Percentiles rank a stretch among this genome's conserved stretches.
These are phyloP conservation scores for Belonocnema kinseyi DNA, from an alignment of 1,140 invertebrate species.

Conservation along the genomic window DNA sequence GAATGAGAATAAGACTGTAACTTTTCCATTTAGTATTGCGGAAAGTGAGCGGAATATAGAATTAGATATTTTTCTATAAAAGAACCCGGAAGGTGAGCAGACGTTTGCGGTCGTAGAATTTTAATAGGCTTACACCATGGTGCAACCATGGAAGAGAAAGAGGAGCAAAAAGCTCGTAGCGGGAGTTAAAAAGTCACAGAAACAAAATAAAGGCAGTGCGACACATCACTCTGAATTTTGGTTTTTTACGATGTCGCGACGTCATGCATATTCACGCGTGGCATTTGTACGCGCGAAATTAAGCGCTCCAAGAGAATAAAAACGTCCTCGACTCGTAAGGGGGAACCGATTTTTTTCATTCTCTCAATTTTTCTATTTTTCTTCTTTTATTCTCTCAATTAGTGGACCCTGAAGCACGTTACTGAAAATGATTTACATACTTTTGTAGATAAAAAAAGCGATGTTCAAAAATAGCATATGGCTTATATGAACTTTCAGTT, in stretches of 20 bases:
- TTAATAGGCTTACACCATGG: slow-evolving; percentile 47
- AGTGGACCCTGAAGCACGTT: neutral
- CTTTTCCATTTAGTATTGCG: neutral
- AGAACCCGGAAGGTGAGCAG: slow-evolving; percentile 38
- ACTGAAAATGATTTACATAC: neutral
- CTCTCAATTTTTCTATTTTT: neutral
- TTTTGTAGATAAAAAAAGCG: too few species aligned
- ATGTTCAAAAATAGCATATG: too few species aligned
- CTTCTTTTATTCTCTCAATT: neutral
- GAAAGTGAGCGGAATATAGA: neutral
- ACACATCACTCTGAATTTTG: slow-evolving; percentile 35
- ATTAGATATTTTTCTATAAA: neutral
- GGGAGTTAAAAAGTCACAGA: slow-evolving; percentile 48
- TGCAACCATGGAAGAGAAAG: neutral
- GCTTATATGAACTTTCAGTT: too few species aligned
- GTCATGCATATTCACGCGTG: slow-evolving; percentile 60
- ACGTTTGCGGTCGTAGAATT: slow-evolving; percentile 50
- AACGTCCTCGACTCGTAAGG: slow-evolving; percentile 37
- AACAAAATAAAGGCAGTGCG: slow-evolving; percentile 56
- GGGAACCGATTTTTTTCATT: neutral
- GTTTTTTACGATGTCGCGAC: slow-evolving; percentile 32
- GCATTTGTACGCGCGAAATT: slow-evolving; percentile 58
- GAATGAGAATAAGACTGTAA: neutral
- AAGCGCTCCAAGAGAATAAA: slow-evolving; percentile 55
- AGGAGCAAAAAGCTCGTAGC: neutral